Evolutionary conservation across 2,888 invertebrate genomes (phyloP), one percentile per base, ranked within the genome.

Genomic region (Parascotia fuliginaria): DNA sequence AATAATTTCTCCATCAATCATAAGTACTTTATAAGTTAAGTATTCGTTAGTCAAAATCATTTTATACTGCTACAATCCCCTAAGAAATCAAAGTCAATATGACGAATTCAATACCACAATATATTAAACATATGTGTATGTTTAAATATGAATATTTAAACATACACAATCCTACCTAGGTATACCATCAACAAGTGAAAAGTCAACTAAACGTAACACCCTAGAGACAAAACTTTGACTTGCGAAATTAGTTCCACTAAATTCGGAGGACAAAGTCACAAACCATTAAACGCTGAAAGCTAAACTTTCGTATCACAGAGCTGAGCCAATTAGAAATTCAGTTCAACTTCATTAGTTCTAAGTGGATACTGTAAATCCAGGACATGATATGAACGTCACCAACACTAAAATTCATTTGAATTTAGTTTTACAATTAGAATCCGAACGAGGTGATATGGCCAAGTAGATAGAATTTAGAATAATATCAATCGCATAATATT

Each of bases 281-380:
- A 77, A 74, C 81, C 77, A 79, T 79, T 80, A 77, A 73, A 70
- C 74, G 69, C 48, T 74, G 67, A 77, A 74, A 75, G 74, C 72
- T 61, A 64, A 80, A 79, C 75, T 80, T 81, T 76, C 70, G 65
- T 68, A 72, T 70, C 64, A 60, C 67, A 65, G 70, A 66, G 64
- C 69, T 57, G 61, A 73, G 72, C 73, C 78, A 80, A 80, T 81
- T 77, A 80, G 70, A 71, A 74, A 72, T 76, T 73, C 60, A 65
- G 68, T 69, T 55, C 56, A 73, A 79, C 67, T 77, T 77, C 70
- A 77, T 76, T 74, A 73, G 60, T 56, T 62, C 47, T 48, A 60
- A 69, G 61, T 62, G 55, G 56, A 55, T 59, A 65, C 58, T 66
- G 42, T 44, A 55, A 66, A 42, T 58, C 61, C 39, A 57, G 54